phyloP scores from a whole-genome alignment of 2,797 vertebrate genomes.

The Nannoperca australis region DNA sequence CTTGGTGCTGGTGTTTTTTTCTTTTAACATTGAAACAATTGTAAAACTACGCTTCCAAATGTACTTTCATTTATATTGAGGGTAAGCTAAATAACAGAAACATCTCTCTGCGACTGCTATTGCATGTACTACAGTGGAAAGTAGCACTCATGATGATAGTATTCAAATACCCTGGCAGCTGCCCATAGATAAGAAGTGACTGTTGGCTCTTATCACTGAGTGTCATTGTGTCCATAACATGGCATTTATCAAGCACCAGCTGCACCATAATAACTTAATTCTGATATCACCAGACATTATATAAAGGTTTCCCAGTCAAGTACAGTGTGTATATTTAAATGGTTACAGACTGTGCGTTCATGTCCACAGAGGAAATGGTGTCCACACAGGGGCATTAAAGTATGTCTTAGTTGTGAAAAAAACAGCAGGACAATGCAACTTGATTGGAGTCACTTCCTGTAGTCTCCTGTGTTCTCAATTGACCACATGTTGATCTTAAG shows the following conservation, averaged over 20 bases:
- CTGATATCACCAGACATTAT: slow-evolving; percentile 2
- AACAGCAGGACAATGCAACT: slow-evolving; percentile 27
- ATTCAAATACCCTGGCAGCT: slow-evolving; percentile 13
- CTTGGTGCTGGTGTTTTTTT: not conserved
- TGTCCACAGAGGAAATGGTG: not conserved
- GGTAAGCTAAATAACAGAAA: not conserved
- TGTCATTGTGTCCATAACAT: not conserved
- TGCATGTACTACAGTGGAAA: not conserved
- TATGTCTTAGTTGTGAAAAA: slow-evolving; percentile 20
- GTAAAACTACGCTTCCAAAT: not conserved
- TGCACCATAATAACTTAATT: not conserved
- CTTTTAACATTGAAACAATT: not conserved
- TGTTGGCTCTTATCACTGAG: slow-evolving; percentile 15
- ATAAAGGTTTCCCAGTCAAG: not conserved
- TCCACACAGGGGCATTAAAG: slow-evolving; percentile 15
- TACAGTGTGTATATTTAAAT: slow-evolving; percentile 2
- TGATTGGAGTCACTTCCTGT: slow-evolving; percentile 36
- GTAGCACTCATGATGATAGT: not conserved
- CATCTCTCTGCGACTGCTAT: not conserved
- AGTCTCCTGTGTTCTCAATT: slow-evolving; percentile 37
- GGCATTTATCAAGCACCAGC: not conserved
- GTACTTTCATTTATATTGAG: not conserved
- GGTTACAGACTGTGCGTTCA: slow-evolving; percentile 5
- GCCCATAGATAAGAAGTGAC: slow-evolving; percentile 9
- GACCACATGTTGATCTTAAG: slow-evolving; percentile 55